Evolutionary conservation across 1,140 invertebrate species (phyloP), one percentile per base, ranked within the genome.

Genomic region (Plutomurus gul): DNA sequence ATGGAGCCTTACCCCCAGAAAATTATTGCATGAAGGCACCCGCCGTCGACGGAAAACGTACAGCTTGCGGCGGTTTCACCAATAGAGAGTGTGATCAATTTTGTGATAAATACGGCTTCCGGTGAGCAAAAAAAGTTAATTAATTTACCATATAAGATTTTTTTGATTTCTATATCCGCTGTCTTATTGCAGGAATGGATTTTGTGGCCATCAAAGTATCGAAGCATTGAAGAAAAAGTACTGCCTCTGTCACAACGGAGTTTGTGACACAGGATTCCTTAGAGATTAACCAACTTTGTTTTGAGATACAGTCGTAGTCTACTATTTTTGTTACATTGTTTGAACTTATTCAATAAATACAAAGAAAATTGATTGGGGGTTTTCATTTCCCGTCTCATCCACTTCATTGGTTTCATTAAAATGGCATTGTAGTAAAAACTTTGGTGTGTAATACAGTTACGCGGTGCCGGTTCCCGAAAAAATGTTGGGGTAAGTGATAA

Each of bases 21-120:
- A 72, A 72, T 72, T 72, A 72, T 22, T 72, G 70, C 70, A 43
- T 72, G 36, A 72, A 72, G 10, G 70, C 70, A n/a, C 70, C 70
- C 4, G 5, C 8, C 0, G 13, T 20, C 8, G 40, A 39, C 18
- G 25, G 40, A 16, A 72, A 72, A 40, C 11, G 36, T 25, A 22
- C 11, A 3, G 70, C 39, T 18, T 72, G 70, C 36, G 70, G 70
- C 7, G 70, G 70, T 30, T 72, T 40, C 20, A 20, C 18, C 2
- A 72, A 39, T 13, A 11, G 70, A 3, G 70, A 72, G 10, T 72
- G 70, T 46, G 70, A 72, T 27, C 36, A 40, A 22, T 39, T 72
- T 18, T 40, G 70, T 25, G 36, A 72, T 72, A 72, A 39, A 5
- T 72, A 39, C 25, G 70, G 40, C 1, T 46, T 72, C 40, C 40